Evolutionary conservation across 2,797 vertebrate species (phyloP).

Genomic region (Spea hammondii): DNA sequence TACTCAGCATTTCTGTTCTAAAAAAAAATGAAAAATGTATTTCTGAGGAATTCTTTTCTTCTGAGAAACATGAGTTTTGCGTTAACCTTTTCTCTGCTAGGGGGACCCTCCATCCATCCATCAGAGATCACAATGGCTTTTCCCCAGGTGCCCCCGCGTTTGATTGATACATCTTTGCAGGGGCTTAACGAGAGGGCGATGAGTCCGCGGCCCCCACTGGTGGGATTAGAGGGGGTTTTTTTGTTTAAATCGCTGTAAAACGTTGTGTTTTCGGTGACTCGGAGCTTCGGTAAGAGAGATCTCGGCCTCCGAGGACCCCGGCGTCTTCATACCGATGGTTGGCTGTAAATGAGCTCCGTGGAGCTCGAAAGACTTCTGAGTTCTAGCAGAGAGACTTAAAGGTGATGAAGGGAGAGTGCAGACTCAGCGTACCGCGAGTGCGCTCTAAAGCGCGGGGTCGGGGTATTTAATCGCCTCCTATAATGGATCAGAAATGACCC

Average conservation of each 20-base stretch:
- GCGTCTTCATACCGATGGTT: neutral
- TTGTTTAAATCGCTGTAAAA: neutral
- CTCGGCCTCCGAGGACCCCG: neutral
- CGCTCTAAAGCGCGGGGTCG: too few species aligned
- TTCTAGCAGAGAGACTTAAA: too few species aligned
- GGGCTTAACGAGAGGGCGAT: slow-evolving; percentile 18
- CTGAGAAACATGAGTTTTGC: slow-evolving; percentile 46
- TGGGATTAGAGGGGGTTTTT: neutral
- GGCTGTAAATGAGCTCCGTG: too few species aligned
- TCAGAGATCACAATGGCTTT: slow-evolving; percentile 30
- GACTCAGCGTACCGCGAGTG: too few species aligned
- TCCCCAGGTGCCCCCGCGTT: slow-evolving; percentile 10
- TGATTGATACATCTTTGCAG: slow-evolving; percentile 43
- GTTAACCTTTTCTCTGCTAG: slow-evolving; percentile 34
- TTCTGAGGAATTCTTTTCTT: slow-evolving; percentile 52
- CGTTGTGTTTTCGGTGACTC: neutral
- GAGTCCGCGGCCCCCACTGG: slow-evolving; percentile 16
- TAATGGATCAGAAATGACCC: too few species aligned
- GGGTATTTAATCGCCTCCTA: too few species aligned
- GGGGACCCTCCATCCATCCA: slow-evolving; percentile 14
- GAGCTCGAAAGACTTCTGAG: too few species aligned
- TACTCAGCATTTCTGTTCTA: slow-evolving; percentile 37
- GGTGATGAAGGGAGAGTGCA: too few species aligned
- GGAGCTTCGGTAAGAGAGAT: neutral
- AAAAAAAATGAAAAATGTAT: slow-evolving; percentile 48